A percentile compares a stretch with the other conserved stretches of the same genome.
Conservation (phyloP, 2,113 vertebrate species). For the Madoqua kirkii region DNA sequence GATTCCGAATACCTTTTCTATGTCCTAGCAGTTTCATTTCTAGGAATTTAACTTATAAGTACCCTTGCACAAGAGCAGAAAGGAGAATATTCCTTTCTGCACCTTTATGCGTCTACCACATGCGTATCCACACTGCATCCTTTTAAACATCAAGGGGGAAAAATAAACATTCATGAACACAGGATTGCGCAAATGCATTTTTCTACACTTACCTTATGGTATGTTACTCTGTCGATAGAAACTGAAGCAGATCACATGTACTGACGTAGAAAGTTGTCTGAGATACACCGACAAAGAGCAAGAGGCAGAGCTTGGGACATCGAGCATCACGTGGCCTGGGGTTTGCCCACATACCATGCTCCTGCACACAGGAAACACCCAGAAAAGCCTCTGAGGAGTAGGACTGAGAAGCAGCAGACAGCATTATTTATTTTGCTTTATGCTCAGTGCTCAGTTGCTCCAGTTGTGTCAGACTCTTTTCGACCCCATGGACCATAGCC, state of each 20-base stretch:
- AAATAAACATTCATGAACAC: background rate
- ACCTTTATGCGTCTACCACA: background rate
- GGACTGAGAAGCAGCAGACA: background rate
- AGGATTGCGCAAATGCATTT: background rate
- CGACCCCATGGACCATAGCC: background rate
- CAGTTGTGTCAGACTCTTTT: background rate
- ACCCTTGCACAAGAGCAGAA: background rate
- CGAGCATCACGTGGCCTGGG: rapidly evolving
- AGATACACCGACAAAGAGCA: background rate
- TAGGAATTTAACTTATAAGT: background rate
- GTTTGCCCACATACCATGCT: rapidly evolving
- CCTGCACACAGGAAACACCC: background rate
- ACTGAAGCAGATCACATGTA: too few species aligned
- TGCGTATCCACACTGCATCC: background rate
- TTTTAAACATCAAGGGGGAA: background rate
- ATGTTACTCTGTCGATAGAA: background rate
- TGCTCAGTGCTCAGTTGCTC: background rate
- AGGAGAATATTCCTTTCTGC: background rate
- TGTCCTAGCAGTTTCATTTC: background rate
- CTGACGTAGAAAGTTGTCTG: background rate
- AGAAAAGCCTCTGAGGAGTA: background rate
- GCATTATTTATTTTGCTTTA: background rate
- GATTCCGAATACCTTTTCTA: background rate
- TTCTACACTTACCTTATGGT: background rate
- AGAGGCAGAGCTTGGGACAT: background rate